A percentile compares a stretch with the other conserved stretches of the same genome.
Conservation (phyloP, 1,140 invertebrate genomes). For the Drosophila lacteicornis region DNA sequence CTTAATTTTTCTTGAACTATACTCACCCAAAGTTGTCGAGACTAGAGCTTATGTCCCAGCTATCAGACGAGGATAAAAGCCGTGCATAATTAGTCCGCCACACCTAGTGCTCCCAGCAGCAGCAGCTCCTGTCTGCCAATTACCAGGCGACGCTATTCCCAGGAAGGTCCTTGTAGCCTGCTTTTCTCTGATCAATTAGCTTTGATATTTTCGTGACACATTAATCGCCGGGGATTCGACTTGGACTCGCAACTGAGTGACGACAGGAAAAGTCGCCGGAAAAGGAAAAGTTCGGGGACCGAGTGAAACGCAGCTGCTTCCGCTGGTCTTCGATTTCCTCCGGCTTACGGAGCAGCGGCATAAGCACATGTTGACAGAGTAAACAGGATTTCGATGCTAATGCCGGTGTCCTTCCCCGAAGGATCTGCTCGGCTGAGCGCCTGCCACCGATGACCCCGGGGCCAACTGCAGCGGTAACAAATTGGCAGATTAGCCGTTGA, state of each 20-base stretch:
- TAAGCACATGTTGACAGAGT: conserved; percentile 83
- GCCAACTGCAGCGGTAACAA: conserved; percentile 61
- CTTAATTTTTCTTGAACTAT: conserved; percentile 1
- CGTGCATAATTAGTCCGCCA: conserved; percentile 49
- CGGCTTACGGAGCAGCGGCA: conserved; percentile 61
- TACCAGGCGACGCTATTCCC: conserved; percentile 18
- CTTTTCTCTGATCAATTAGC: conserved; percentile 75
- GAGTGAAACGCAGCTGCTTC: conserved; percentile 39
- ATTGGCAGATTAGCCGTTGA: conserved; percentile 83
- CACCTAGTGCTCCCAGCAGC: conserved; percentile 10
- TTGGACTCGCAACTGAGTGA: conserved; percentile 25
- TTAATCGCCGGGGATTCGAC: conserved; percentile 65
- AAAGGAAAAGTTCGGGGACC: conserved; percentile 37
- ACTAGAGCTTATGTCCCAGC: conserved; percentile 2
- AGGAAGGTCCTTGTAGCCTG: conserved; percentile 18
- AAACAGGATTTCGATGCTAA: conserved; percentile 80
- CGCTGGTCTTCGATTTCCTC: conserved; percentile 67
- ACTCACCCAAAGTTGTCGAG: neutral
- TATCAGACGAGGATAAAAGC: conserved; percentile 4
- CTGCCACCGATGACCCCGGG: conserved; percentile 19
- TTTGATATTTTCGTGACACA: conserved; percentile 78
- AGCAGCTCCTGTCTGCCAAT: conserved; percentile 23
- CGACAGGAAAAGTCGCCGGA: conserved; percentile 61
- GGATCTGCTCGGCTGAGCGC: neutral
- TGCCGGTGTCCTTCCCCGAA: conserved; percentile 32